These are phyloP conservation scores for Hippocampus kuda DNA, from an alignment of 2,797 vertebrate genomes.

Conservation along the genomic window DNA sequence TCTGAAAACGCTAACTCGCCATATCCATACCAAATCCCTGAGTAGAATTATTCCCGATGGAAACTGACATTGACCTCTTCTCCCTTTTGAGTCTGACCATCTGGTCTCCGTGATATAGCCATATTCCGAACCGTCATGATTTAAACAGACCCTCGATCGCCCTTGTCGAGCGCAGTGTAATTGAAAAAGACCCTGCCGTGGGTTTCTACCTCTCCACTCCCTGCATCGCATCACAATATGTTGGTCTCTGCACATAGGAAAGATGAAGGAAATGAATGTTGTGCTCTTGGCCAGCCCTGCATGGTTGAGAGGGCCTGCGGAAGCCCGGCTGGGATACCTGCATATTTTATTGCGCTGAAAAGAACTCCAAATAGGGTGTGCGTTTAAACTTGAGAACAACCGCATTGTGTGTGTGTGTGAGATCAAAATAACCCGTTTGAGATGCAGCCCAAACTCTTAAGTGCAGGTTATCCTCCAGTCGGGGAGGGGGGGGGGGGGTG, in stretches of 20 bases:
- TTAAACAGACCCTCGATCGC: slow-evolving; percentile 32
- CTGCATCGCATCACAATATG: slow-evolving; percentile 15
- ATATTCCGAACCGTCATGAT: slow-evolving; percentile 48
- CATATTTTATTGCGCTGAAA: slow-evolving; percentile 11
- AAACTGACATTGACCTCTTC: background rate
- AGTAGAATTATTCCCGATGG: background rate
- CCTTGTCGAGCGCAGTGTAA: slow-evolving; percentile 38
- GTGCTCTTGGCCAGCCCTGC: slow-evolving; percentile 17
- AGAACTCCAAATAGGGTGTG: slow-evolving; percentile 5
- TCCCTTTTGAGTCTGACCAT: background rate
- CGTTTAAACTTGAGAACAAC: background rate
- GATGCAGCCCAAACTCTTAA: background rate
- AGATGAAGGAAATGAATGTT: slow-evolving; percentile 36
- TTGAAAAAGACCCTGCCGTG: slow-evolving; percentile 36
- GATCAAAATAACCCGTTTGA: background rate
- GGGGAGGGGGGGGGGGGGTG: slow-evolving; percentile 21
- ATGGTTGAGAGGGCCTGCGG: slow-evolving; percentile 30
- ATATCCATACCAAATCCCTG: background rate
- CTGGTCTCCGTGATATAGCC: slow-evolving; percentile 41
- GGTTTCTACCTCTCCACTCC: slow-evolving; percentile 48
- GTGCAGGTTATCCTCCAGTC: slow-evolving; percentile 37
- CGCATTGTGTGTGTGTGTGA: background rate
- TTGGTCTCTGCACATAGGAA: slow-evolving; percentile 15
- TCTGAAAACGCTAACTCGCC: slow-evolving; percentile 49
- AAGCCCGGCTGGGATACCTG: background rate